Conservation (phyloP, 2,797 vertebrate genomes). For the Enteromius viviparus region DNA sequence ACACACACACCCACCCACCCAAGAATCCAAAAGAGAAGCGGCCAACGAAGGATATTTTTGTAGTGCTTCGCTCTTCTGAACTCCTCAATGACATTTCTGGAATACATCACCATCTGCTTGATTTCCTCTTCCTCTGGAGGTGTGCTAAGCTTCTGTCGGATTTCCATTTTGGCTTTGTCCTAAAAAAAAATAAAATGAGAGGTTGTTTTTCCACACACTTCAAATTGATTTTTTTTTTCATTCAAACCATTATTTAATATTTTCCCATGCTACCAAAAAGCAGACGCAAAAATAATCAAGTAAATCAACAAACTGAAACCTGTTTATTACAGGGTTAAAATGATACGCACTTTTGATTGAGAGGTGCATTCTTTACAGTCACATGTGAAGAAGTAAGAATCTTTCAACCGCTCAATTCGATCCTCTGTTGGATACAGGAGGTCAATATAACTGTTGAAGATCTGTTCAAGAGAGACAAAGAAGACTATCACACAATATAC, state of each 20-base stretch:
- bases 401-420: slow-evolving; percentile 87
- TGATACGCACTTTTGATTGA: slow-evolving; percentile 84
- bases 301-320: neutral
- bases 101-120: slow-evolving; percentile 87
- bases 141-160: slow-evolving; percentile 78
- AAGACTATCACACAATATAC: neutral
- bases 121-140: slow-evolving; percentile 81
- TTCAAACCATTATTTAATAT: neutral
- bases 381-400: slow-evolving; percentile 95
- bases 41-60: slow-evolving; percentile 92
- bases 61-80: slow-evolving; percentile 97
- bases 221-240: neutral
- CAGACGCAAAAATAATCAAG: neutral
- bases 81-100: slow-evolving; percentile 94
- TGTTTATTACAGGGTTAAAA: slow-evolving; percentile 16
- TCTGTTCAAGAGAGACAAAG: slow-evolving; percentile 67
- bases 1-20: neutral
- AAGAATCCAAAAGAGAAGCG: neutral
- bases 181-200: slow-evolving; percentile 57
- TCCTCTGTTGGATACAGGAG: slow-evolving; percentile 97
- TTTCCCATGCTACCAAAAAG: neutral
- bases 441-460: slow-evolving; percentile 98
- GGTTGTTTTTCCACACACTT: neutral
- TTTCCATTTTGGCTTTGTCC: slow-evolving; percentile 93
- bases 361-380: slow-evolving; percentile 90